Evolutionary conservation across 2,797 vertebrate genomes (phyloP), one percentile per base, ranked within the genome.

Genomic region (Neolamprologus multifasciatus): DNA sequence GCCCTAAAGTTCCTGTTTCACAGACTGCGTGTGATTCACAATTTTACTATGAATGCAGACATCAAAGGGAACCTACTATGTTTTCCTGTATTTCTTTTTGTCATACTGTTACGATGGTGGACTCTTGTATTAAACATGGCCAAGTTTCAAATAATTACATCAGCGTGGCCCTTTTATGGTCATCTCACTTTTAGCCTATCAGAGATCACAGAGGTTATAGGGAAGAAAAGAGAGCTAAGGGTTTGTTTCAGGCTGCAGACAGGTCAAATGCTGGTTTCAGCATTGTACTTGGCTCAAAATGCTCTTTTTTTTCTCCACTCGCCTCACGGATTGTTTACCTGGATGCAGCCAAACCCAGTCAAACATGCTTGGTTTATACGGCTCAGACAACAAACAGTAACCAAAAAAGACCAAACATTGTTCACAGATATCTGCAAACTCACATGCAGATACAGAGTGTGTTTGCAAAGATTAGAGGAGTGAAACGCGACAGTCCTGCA

Each of bases 161-260:
- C 16, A 29, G 16, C 1, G 43, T 48, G 26, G 7, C 7, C 43
- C 23, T 69, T 69, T 43, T 16, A 26, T 43, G 21, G 64, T 43
- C 1, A 43, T 43, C 36, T 43, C 43, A 48, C 26, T 19, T 76
- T 50, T 31, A 50, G 71, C 43, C 43, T 31, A 50, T 50, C 45
- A 50, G 71, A 50, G 48, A 6, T 19, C 45, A 50, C 14, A 11
- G 5, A 48, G 17, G 10, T 31, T 50, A 50, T 13, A n/a, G 71
- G 17, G 10, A 50, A 0, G 2, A 0, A 0, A 76, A 31, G 17
- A 21, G 19, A 74, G 23, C 69, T 29, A 1, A 48, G 23, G 40
- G 23, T 12, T 74, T 0, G 43, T 48, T 48, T 74, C 69, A 48
- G 69, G 16, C 23, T 12, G 2, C n/a, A 26, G 12, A 17, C 43